These are phyloP conservation scores for Pseudochirops cupreus DNA, from an alignment of 2,797 vertebrate genomes.

Conservation along the genomic window DNA sequence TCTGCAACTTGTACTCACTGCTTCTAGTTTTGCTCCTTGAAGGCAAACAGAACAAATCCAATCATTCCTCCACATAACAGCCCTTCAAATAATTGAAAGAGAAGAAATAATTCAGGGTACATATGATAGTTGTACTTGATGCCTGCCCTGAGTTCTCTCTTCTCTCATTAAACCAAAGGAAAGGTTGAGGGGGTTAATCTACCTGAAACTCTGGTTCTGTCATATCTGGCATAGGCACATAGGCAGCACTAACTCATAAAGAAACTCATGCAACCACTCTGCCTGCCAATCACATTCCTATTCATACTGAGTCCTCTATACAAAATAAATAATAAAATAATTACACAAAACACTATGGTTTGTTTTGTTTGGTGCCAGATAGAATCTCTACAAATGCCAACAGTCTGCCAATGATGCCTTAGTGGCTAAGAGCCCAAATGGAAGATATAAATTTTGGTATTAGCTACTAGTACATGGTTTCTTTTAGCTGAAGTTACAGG, in stretches of 20 bases:
- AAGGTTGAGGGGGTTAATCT: background rate
- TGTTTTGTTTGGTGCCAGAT: slow-evolving; percentile 54
- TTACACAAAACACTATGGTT: slow-evolving; percentile 29
- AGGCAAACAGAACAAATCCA: background rate
- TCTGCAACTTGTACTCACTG: background rate
- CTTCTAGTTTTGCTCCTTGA: background rate
- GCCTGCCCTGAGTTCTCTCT: background rate
- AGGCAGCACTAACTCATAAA: background rate
- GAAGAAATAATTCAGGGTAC: background rate
- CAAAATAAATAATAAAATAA: slow-evolving; percentile 50
- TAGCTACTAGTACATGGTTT: background rate
- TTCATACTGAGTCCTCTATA: background rate
- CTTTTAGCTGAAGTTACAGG: background rate
- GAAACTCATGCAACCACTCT: background rate
- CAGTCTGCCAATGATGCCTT: slow-evolving; percentile 19
- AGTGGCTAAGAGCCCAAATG: slow-evolving; percentile 49
- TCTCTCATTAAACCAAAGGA: background rate
- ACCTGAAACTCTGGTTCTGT: background rate
- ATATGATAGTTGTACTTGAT: background rate
- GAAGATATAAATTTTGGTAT: slow-evolving; percentile 41
- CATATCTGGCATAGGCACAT: background rate
- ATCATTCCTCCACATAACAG: background rate
- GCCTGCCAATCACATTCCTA: background rate
- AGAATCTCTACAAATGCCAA: slow-evolving; percentile 32
- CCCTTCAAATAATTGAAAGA: background rate